phyloP scores from a whole-genome alignment of 2,888 invertebrate species.

The Gnatocerus cornutus region DNA sequence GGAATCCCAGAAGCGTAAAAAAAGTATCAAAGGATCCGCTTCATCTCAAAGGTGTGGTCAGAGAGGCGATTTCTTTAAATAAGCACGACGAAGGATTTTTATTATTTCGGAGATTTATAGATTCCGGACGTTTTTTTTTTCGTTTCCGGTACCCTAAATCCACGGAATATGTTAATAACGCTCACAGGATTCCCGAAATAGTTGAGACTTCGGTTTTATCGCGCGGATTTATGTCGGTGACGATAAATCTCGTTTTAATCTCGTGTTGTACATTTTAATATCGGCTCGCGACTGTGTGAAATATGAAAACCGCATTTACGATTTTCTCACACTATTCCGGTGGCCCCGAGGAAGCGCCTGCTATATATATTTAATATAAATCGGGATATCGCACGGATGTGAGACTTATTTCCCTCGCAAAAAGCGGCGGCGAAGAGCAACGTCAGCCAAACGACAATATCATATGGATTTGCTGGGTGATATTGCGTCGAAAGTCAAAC shows the following conservation, averaged over 20 bases:
- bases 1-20: constrained; percentile 8
- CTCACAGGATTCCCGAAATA: constrained; percentile 27
- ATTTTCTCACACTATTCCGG: constrained; percentile 37
- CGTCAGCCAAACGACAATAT: constrained; percentile 20
- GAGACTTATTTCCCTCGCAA: constrained; percentile 14
- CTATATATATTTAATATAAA: constrained; percentile 46
- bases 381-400: constrained; percentile 7
- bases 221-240: constrained; percentile 27
- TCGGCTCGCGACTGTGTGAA: constrained; percentile 39
- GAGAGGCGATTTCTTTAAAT: constrained; percentile 16
- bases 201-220: constrained; percentile 19
- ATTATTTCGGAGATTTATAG: constrained; percentile 30
- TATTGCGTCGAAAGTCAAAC: background rate
- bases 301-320: constrained; percentile 48
- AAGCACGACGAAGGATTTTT: constrained; percentile 5
- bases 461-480: constrained; percentile 7
- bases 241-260: constrained; percentile 47
- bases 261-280: constrained; percentile 47
- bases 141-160: constrained; percentile 23
- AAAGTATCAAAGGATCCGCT: background rate
- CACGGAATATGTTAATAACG: constrained; percentile 41
- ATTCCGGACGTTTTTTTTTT: constrained; percentile 12
- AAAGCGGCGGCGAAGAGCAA: constrained; percentile 2
- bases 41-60: background rate
- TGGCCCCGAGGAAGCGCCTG: constrained; percentile 25